Base-by-base conservation (phyloP, 2,113 vertebrate genomes). In the Thinocorus orbignyianus region DNA sequence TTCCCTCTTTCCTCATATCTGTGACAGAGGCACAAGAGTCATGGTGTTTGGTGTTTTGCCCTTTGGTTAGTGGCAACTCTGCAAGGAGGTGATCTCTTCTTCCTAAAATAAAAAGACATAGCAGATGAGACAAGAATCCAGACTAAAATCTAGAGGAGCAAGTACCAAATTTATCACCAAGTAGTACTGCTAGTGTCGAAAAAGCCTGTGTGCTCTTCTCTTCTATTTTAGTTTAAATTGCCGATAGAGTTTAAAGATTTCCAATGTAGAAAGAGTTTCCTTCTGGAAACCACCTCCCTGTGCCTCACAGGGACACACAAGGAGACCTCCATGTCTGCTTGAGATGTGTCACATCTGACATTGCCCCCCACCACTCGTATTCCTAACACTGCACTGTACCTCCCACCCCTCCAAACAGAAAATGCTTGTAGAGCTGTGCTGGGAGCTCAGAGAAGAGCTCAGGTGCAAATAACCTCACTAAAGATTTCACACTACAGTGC, bases 351-450 rank as follows among this genome's bases (percentile, higher is more conserved):
- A 24, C 18, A 44, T 5, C 70, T 66, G 57, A 28, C 52, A 6
- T 1, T 11, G 31, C 2, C 20, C 51, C 9, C 15, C 31, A 9
- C 7, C 48, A 23, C n/a, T 25, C 4, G 0, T 8, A 11, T 19
- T 73, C 17, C 42, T 74, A 46, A 11, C 76, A 31, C 26, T 60
- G 26, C 3, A 0, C 20, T 54, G 17, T 17, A 9, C 15, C 11
- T 10, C 39, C 23, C 49, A 6, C 5, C 16, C 10, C 28, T 37
- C 7, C 6, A 6, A 7, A 25, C 8, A 51, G 71, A 17, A 76
- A 19, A 57, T 24, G 14, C 23, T 35, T 64, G 33, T 8, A 52
- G 69, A 77, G 35, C 49, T 81, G 39, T 52, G 26, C 58, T 89
- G 44, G 35, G 70, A 74, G 51, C 35, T 24, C 3, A 48, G 35